These are phyloP conservation scores for Poecilia latipinna DNA, from an alignment of 2,113 vertebrate species.

Conservation along the genomic window DNA sequence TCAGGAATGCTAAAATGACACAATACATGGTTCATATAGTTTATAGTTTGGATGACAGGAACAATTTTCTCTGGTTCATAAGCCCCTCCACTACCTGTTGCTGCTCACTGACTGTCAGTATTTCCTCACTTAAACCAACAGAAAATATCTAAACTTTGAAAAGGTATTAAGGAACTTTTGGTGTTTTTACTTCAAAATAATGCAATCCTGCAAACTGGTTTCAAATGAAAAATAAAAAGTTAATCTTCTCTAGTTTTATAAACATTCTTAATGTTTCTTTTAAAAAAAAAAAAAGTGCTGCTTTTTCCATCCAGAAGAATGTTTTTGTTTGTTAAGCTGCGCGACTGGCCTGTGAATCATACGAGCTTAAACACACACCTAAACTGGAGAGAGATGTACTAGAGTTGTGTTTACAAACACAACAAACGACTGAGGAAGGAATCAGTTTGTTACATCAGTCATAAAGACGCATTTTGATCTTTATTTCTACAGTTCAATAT, in stretches of 20 bases:
- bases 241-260: not conserved
- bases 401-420: not conserved
- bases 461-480: not conserved
- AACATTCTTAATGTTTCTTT: not conserved
- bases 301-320: not conserved
- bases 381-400: not conserved
- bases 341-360: not conserved
- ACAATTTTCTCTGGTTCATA: too few species aligned
- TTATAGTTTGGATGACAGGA: not conserved
- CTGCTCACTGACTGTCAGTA: not conserved
- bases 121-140: too few species aligned
- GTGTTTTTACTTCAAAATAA: not conserved
- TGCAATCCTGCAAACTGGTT: not conserved
- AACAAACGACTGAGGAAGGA: not conserved
- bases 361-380: not conserved
- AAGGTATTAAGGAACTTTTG: not conserved
- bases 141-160: constrained; percentile 11
- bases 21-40: not conserved
- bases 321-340: not conserved
- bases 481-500: not conserved
- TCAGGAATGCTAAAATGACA: too few species aligned
- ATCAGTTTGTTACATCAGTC: not conserved
- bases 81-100: not conserved
- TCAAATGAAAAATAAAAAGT: not conserved
- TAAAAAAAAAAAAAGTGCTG: not conserved